A percentile compares a stretch with the other conserved stretches of the same genome.
These are phyloP conservation scores for Lerema accius DNA, from an alignment of 1,140 invertebrate genomes.

Conservation along the genomic window DNA sequence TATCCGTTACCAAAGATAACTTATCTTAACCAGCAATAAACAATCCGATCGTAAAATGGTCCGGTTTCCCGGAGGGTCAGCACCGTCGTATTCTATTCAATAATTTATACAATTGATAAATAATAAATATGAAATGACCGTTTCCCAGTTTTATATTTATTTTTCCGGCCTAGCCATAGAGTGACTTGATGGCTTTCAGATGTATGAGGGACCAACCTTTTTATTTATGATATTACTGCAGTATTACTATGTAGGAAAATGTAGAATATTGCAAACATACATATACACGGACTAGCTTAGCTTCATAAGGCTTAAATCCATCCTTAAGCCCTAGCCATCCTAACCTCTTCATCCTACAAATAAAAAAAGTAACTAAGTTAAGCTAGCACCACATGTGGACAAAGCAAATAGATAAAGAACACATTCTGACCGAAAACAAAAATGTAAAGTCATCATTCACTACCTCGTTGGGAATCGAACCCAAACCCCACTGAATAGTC, in stretches of 20 bases:
- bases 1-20: background rate
- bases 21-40: conserved; percentile 21
- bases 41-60: conserved; percentile 52
- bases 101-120: conserved; percentile 81
- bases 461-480: no score
- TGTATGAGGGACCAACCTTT: conserved; percentile 35
- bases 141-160: conserved; percentile 46
- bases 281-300: no score
- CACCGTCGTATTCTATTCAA: conserved; percentile 55
- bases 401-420: no score
- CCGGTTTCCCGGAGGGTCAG: conserved; percentile 47
- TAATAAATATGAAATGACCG: conserved; percentile 62
- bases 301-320: no score
- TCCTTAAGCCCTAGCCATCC: no score
- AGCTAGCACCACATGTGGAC: no score
- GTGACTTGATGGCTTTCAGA: conserved; percentile 31
- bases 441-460: no score
- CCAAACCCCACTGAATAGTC: no score
- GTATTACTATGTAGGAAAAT: background rate
- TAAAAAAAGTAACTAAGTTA: no score
- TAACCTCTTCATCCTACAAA: no score
- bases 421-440: no score
- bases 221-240: background rate
- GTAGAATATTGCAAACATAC: background rate
- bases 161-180: conserved; percentile 32